A percentile compares a stretch with the other conserved stretches of the same genome.
phyloP scores from a whole-genome alignment of 2,888 invertebrate species.

The Sipunculus nudus region DNA sequence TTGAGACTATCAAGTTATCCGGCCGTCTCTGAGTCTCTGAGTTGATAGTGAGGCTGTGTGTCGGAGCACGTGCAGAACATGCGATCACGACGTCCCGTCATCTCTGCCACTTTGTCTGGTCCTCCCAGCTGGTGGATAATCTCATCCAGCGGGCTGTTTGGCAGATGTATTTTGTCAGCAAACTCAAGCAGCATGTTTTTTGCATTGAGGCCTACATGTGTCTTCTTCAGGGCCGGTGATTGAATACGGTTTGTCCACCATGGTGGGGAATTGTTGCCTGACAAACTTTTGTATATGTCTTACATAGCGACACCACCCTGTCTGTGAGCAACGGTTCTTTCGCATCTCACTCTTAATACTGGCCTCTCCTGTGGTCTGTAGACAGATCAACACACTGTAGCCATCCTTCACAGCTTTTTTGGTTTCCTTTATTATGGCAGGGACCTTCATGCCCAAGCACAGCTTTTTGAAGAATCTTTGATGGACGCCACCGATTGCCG shows the following conservation, averaged over 20 bases:
- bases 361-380: conserved; percentile 65
- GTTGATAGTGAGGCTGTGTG: conserved; percentile 51
- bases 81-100: conserved; percentile 61
- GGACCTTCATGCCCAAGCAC: conserved; percentile 68
- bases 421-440: conserved; percentile 55
- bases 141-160: conserved; percentile 61
- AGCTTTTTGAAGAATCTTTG: too few relatives aligned
- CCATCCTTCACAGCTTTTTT: conserved; percentile 50
- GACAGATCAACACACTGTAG: conserved; percentile 62
- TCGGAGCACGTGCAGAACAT: conserved; percentile 45
- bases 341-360: conserved; percentile 50
- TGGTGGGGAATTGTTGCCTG: conserved; percentile 55
- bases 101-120: conserved; percentile 59
- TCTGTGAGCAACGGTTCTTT: conserved; percentile 43
- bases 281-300: conserved; percentile 57
- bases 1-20: conserved; percentile 57
- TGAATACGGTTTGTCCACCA: too few relatives aligned
- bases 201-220: conserved; percentile 43
- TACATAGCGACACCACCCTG: conserved; percentile 58
- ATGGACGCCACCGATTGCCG: too few relatives aligned
- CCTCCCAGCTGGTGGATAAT: conserved; percentile 63
- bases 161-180: conserved; percentile 52
- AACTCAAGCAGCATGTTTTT: conserved; percentile 57
- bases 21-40: conserved; percentile 47
- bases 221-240: too few relatives aligned